Conservation (phyloP, 1,140 invertebrate genomes). For the Heliconius himera region DNA sequence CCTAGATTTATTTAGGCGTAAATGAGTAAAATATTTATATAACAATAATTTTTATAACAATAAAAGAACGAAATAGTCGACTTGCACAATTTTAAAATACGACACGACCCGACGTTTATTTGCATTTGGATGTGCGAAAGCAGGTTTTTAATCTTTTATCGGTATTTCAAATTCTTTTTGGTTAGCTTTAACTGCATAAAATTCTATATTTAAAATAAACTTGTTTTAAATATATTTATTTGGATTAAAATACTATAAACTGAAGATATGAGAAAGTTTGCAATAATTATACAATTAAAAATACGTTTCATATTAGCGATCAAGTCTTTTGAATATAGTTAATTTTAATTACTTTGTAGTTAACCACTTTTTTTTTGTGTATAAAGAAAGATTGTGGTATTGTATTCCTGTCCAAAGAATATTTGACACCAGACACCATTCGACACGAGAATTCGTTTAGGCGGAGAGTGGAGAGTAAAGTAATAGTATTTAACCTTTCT, state of each 20-base stretch:
- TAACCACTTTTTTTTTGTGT: not conserved
- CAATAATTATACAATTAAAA: not conserved
- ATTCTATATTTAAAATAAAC: not conserved
- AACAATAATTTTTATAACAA: not conserved
- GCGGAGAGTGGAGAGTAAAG: too few species aligned
- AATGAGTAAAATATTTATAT: too few species aligned
- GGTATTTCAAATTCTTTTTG: not conserved
- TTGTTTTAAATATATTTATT: not conserved
- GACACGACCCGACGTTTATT: not conserved
- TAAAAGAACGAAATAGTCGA: not conserved
- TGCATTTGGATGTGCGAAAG: not conserved
- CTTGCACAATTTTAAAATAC: not conserved
- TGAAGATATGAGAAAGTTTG: not conserved
- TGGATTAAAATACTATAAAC: not conserved
- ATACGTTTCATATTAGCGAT: not conserved
- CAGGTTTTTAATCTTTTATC: conserved; percentile 4
- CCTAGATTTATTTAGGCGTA: too few species aligned
- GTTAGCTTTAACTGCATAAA: not conserved
- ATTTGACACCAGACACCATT: too few species aligned
- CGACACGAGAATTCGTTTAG: too few species aligned
- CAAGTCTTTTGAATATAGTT: not conserved
- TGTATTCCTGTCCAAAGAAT: too few species aligned
- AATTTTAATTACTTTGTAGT: not conserved
- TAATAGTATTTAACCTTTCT: too few species aligned
- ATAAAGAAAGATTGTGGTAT: too few species aligned